phyloP scores from a whole-genome alignment of 2,113 vertebrate genomes.

The Nesospiza acunhae region DNA sequence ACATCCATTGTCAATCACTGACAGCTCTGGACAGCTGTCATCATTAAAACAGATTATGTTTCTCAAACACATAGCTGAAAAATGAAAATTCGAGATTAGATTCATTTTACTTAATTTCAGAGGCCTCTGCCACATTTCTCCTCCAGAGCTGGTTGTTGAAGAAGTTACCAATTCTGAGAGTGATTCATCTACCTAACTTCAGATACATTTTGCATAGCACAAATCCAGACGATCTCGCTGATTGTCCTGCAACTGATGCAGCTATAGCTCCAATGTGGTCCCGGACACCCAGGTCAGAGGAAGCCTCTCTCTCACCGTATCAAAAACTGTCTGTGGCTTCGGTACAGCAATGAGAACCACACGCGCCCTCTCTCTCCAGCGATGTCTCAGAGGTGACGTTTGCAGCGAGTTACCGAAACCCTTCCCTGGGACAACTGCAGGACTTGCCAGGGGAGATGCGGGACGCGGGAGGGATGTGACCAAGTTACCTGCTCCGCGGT shows the following conservation, averaged over 20 bases:
- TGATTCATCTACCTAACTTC: background rate
- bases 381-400: background rate
- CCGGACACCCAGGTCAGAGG: background rate
- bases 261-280: background rate
- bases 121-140: background rate
- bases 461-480: background rate
- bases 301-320: background rate
- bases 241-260: background rate
- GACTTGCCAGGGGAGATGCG: background rate
- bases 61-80: background rate
- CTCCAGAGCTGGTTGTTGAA: background rate
- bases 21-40: background rate
- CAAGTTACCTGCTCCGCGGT: background rate
- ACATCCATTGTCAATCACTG: background rate
- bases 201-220: background rate
- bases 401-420: background rate
- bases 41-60: background rate
- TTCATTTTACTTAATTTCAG: background rate
- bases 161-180: background rate
- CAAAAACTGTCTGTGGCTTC: background rate
- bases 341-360: background rate
- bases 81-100: background rate
- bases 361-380: background rate
- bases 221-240: background rate
- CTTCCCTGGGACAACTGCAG: background rate